Evolutionary conservation across 1,140 invertebrate genomes (phyloP).

Genomic region (Teleogryllus occipitalis): DNA sequence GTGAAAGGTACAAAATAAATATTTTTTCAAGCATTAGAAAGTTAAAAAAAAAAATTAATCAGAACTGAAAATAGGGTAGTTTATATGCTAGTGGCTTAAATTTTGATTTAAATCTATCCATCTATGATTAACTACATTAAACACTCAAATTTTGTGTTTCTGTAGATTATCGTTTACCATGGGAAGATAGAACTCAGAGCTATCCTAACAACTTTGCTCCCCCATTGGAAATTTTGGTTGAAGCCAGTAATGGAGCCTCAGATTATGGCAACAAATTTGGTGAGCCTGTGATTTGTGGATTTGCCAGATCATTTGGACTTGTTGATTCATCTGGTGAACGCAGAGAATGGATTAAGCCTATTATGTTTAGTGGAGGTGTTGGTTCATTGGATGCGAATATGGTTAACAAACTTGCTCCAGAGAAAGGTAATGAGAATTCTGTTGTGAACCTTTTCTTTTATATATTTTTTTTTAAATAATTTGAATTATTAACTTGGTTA

Average conservation of each 20-base stretch:
- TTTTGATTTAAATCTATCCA: neutral
- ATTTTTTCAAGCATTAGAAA: no score
- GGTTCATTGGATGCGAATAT: conserved; percentile 78
- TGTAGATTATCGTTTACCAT: conserved; percentile 69
- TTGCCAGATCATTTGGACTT: conserved; percentile 84
- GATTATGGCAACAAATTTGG: conserved; percentile 99
- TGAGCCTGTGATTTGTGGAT: conserved; percentile 87
- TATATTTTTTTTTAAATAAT: no score
- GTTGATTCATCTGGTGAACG: conserved; percentile 54
- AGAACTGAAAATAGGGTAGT: no score
- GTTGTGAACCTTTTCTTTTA: no score
- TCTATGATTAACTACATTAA: neutral
- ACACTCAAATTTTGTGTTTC: conserved; percentile 8
- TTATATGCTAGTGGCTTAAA: no score
- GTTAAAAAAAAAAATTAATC: no score
- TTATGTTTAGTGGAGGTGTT: conserved; percentile 97
- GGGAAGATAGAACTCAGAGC: conserved; percentile 66
- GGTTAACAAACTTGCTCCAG: conserved; percentile 61
- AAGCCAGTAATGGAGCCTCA: conserved; percentile 95
- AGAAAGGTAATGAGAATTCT: conserved; percentile 45
- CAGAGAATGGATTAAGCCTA: conserved; percentile 93
- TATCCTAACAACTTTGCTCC: conserved; percentile 88
- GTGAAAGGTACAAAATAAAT: no score
- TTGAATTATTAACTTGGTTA: no score
- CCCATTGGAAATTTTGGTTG: conserved; percentile 79